These are phyloP conservation scores for Brachycybe producta DNA, from an alignment of 2,888 invertebrate genomes.

Conservation along the genomic window DNA sequence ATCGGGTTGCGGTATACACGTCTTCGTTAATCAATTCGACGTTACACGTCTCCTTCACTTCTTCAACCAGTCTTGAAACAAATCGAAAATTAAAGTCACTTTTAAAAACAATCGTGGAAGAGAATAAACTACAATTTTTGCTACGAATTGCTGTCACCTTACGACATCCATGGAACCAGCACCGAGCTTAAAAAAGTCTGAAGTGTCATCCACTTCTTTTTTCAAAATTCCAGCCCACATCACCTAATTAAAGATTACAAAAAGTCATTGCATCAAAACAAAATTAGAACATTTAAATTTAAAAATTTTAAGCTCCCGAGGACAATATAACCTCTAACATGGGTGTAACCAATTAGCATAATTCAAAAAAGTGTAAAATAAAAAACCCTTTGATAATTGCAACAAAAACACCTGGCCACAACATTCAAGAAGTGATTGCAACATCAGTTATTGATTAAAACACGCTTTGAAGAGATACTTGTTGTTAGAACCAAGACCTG, in stretches of 20 bases:
- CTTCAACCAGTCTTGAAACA: constrained; percentile 82
- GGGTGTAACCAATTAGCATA: no score
- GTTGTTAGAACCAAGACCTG: no score
- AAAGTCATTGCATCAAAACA: not conserved
- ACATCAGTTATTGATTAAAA: no score
- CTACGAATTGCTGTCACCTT: constrained; percentile 32
- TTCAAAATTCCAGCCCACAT: constrained; percentile 80
- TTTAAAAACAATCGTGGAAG: not conserved
- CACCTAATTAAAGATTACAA: constrained; percentile 36
- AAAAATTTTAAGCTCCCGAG: no score
- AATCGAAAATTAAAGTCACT: no score
- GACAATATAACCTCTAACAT: not conserved
- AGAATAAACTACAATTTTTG: not conserved
- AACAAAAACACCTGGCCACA: no score
- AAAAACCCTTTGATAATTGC: no score
- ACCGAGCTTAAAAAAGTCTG: constrained; percentile 87
- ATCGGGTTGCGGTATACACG: constrained; percentile 82
- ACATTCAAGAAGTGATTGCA: no score
- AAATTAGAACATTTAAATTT: constrained; percentile 3
- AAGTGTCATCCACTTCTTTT: constrained; percentile 55
- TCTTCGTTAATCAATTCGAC: constrained; percentile 73
- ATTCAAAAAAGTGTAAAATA: no score
- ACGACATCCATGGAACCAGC: constrained; percentile 99
- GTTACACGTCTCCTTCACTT: constrained; percentile 66
- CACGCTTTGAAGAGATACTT: no score